These are phyloP conservation scores for Asteroscopus sphinx DNA, from an alignment of 2,888 invertebrate species.

Conservation along the genomic window DNA sequence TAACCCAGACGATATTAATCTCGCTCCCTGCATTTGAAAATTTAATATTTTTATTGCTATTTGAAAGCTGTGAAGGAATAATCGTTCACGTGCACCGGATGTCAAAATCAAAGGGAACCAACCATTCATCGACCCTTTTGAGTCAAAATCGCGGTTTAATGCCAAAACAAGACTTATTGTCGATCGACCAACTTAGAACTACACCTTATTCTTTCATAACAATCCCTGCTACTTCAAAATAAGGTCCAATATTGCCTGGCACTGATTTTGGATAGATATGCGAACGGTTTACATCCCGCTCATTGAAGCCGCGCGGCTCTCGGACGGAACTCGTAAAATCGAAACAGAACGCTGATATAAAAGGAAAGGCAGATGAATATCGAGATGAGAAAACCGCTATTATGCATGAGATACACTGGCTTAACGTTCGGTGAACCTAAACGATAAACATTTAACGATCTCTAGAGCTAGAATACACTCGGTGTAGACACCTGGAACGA, in stretches of 20 bases:
- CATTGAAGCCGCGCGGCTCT: constrained; percentile 76
- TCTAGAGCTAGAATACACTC: constrained; percentile 21
- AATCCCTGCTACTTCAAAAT: constrained; percentile 48
- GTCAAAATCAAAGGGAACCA: constrained; percentile 78
- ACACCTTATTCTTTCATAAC: constrained; percentile 26
- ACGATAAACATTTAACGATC: constrained; percentile 41
- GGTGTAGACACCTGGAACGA: constrained; percentile 6
- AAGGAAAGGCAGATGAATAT: constrained; percentile 84
- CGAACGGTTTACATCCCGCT: constrained; percentile 68
- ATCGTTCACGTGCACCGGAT: constrained; percentile 86
- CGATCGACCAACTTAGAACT: constrained; percentile 57
- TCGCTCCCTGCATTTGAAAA: constrained; percentile 55
- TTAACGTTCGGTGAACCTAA: constrained; percentile 45
- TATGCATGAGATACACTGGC: constrained; percentile 71
- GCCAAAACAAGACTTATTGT: constrained; percentile 81
- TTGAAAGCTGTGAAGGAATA: constrained; percentile 65
- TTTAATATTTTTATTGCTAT: constrained; percentile 74
- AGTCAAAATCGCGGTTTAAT: constrained; percentile 78
- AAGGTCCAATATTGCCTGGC: constrained; percentile 63
- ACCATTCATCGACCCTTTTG: constrained; percentile 77
- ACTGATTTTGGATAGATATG: constrained; percentile 61
- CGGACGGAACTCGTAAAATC: constrained; percentile 83
- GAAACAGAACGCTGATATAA: constrained; percentile 83
- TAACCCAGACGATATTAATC: constrained; percentile 58
- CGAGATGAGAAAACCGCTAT: constrained; percentile 83